Conservation (phyloP, 1,140 invertebrate species). For the Lepidurus packardi region DNA sequence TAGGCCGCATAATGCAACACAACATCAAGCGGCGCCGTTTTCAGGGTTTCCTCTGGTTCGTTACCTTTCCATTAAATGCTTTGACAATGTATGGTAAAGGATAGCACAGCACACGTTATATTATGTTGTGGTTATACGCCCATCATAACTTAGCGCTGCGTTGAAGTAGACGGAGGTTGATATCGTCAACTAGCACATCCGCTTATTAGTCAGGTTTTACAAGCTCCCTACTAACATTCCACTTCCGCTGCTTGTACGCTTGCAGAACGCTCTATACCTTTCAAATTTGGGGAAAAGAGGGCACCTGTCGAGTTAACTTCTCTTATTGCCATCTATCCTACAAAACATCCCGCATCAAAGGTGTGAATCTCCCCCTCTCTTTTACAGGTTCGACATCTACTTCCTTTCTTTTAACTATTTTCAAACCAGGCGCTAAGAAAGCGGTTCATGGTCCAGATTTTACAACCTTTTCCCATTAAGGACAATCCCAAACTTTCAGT, state of each 20-base stretch:
- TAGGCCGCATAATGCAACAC: conserved; percentile 9
- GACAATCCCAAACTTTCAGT: background rate
- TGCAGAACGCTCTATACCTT: background rate
- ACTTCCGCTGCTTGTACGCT: background rate
- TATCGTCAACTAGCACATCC: conserved; percentile 7
- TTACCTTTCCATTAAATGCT: conserved; percentile 12
- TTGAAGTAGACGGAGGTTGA: background rate
- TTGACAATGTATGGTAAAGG: background rate
- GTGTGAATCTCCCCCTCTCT: background rate
- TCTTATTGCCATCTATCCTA: background rate
- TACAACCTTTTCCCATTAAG: conserved; percentile 10
- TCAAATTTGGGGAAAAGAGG: background rate
- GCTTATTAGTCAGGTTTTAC: conserved; percentile 11
- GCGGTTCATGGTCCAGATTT: conserved; percentile 18
- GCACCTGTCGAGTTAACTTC: background rate
- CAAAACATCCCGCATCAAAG: background rate
- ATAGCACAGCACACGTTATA: background rate
- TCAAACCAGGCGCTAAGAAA: background rate
- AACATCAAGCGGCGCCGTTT: background rate
- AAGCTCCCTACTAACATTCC: background rate
- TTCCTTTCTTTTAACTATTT: background rate
- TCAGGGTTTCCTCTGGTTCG: conserved; percentile 11
- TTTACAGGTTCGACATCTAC: conserved; percentile 6
- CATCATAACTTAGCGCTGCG: conserved; percentile 11
- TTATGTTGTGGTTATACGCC: background rate